phyloP scores from a whole-genome alignment of 2,888 invertebrate species.

The Busseola fusca region DNA sequence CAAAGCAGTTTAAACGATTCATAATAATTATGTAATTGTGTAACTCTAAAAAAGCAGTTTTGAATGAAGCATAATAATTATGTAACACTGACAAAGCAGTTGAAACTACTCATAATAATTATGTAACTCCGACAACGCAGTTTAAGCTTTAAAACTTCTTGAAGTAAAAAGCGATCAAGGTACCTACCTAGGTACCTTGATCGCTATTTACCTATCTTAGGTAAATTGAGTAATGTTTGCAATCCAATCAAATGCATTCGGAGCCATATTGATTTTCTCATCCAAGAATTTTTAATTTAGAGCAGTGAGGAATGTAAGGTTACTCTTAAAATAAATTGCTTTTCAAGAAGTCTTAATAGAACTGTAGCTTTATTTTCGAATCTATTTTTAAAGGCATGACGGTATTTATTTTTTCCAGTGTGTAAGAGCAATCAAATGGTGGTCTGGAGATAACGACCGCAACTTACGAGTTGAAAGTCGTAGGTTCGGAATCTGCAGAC shows the following conservation, averaged over 20 bases:
- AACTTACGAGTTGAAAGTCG: no score
- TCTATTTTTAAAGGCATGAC: neutral
- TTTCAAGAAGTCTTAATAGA: slow-evolving; percentile 1
- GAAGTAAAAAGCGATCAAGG: neutral
- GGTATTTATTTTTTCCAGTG: neutral
- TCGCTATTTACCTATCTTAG: no score
- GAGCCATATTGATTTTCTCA: neutral
- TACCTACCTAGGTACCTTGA: no score
- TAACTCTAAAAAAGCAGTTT: no score
- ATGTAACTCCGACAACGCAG: no score
- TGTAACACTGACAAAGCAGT: no score
- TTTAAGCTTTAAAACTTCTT: neutral
- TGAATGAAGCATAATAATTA: no score
- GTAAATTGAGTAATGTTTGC: neutral
- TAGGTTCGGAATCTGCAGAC: no score
- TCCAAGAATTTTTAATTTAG: slow-evolving; percentile 6
- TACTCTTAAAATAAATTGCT: slow-evolving; percentile 1
- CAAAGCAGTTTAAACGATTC: no score
- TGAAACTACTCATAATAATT: neutral
- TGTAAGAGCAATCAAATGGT: neutral
- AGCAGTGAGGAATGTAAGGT: no score
- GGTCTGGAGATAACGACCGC: no score
- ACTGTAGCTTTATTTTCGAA: neutral
- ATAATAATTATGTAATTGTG: neutral
- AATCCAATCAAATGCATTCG: slow-evolving; percentile 2